Evolutionary conservation across 2,797 vertebrate species (phyloP).

Genomic region (Falco rusticolus): DNA sequence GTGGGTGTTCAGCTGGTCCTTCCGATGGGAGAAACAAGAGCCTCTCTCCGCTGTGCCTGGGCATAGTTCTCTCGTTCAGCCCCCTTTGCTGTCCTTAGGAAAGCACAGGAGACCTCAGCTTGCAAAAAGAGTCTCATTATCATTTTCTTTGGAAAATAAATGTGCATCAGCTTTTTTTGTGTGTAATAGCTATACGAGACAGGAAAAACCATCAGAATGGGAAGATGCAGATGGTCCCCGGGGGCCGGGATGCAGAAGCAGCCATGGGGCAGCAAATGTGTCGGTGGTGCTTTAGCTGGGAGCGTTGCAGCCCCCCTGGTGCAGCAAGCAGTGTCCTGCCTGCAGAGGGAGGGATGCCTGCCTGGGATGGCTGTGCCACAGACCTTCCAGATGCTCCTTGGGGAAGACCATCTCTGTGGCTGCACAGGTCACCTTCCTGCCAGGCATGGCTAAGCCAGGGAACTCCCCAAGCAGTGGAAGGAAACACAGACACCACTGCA

Average conservation of each 20-base stretch:
- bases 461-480: neutral
- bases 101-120: neutral
- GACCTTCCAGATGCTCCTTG: neutral
- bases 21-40: neutral
- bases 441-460: neutral
- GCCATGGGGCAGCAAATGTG: accelerated
- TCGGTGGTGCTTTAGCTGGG: neutral
- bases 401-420: neutral
- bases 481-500: accelerated
- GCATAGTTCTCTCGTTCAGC: neutral
- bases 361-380: neutral
- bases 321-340: neutral
- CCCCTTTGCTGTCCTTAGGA: neutral
- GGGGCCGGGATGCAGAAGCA: neutral
- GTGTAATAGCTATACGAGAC: neutral
- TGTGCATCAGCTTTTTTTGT: neutral
- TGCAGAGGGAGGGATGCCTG: neutral
- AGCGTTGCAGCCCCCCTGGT: neutral
- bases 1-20: neutral
- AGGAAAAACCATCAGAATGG: neutral
- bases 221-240: neutral
- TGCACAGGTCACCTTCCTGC: neutral
- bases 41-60: neutral
- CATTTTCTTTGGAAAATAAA: neutral
- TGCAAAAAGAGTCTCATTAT: neutral